Evolutionary conservation across 2,113 vertebrate species (phyloP), one percentile per base, ranked within the genome.

Genomic region (Urocitellus parryii): DNA sequence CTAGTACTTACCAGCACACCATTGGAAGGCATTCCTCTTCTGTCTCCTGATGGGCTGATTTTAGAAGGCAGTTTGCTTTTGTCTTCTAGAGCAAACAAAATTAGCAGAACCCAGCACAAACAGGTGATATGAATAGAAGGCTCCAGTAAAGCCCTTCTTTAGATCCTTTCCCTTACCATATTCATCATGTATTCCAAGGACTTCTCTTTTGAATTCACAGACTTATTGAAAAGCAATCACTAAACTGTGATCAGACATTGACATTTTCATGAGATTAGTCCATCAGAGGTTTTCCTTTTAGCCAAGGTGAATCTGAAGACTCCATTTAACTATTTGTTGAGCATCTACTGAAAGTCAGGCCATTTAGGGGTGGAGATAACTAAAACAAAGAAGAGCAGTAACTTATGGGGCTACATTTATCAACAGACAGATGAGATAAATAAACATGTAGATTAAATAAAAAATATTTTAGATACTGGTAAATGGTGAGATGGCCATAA

Each of bases 61-160:
- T 82, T 74, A 65, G 53, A 76, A 90, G 34, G 4, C 22, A 39
- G 22, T 90, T 90, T 88, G 20, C 56, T 80, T 97, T 97, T 73
- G 5, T 80, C 25, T 82, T 51, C 53, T 18, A 29, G 42, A 80
- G 34, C 37, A 76, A 93, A 91, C 20, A 76, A 76, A 88, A 90
- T 37, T 82, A 73, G 24, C 45, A 70, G 61, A 91, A 24, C 42
- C 56, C 72, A 83, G 25, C 17, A n/a, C 42, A 42, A 12, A 83
- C 18, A 56, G 22, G 13, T 18, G 13, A 76, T 14, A 79, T 8
- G 1, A 70, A 34, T 10, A 22, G 58, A 77, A 48, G 20, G 42
- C 53, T 88, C 14, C 48, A 74, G 65, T 27, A 81, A 94, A 91
- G 5, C 12, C n/a, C 24, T 78, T 63, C 25, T 22, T 24, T 39